Conservation (phyloP, 2,797 vertebrate species). For the Myotis daubentonii region DNA sequence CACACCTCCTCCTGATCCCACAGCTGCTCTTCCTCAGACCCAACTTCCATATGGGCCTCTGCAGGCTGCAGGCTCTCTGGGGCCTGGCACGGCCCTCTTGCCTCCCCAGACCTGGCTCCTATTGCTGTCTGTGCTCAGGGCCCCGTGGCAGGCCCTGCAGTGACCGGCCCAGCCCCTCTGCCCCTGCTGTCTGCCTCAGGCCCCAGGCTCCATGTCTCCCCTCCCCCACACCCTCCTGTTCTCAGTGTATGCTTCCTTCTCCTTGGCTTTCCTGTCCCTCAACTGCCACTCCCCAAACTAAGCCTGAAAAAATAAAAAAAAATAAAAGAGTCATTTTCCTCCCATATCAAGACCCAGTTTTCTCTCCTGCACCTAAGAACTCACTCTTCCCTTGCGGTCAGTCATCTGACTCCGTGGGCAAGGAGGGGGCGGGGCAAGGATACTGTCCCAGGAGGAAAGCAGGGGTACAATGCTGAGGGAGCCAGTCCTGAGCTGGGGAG, state of each 20-base stretch:
- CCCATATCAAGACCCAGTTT: not conserved
- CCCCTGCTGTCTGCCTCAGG: not conserved
- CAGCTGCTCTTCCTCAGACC: not conserved
- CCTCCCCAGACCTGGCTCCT: not conserved
- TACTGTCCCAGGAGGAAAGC: not conserved
- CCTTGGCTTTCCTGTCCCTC: not conserved
- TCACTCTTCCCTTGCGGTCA: not conserved
- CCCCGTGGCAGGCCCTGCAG: not conserved
- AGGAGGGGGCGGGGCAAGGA: not conserved
- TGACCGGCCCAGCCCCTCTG: accelerated
- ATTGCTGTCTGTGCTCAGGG: not conserved
- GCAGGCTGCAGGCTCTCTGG: accelerated
- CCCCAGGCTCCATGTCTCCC: too few relatives aligned
- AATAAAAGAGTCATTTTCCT: not conserved
- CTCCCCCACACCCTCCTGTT: not conserved
- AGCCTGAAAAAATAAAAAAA: not conserved
- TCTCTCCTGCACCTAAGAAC: not conserved
- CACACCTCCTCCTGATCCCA: not conserved
- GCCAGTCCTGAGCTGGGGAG: not conserved
- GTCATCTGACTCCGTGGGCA: too few relatives aligned
- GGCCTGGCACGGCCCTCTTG: accelerated
- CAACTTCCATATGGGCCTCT: not conserved
- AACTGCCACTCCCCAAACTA: not conserved
- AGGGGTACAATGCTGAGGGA: too few relatives aligned
- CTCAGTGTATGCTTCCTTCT: not conserved